phyloP scores from a whole-genome alignment of 2,797 vertebrate species.

The Scolopax bukidnonensis region DNA sequence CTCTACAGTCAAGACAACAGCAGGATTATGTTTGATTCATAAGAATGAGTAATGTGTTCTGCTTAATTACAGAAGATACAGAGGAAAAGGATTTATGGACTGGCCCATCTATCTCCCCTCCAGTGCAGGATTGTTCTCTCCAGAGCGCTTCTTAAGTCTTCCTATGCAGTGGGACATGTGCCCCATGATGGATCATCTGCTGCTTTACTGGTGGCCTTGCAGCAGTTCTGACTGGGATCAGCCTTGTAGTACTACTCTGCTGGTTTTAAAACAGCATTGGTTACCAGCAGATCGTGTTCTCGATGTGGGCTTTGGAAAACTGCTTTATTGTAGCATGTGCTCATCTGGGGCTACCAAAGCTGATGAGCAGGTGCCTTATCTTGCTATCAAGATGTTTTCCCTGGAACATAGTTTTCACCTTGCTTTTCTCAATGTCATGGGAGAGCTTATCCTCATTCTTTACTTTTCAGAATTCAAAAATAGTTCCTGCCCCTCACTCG shows the following conservation, averaged over 20 bases:
- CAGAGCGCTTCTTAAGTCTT: neutral
- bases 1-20: slow-evolving; percentile 19
- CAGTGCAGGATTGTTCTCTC: neutral
- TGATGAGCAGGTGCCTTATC: neutral
- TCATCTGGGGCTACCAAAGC: neutral
- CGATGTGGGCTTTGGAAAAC: neutral
- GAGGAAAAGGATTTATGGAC: slow-evolving; percentile 5
- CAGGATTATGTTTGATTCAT: slow-evolving; percentile 45
- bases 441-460: neutral
- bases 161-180: neutral
- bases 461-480: neutral
- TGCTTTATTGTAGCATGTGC: neutral
- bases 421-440: neutral
- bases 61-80: slow-evolving; percentile 38
- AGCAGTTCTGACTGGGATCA: neutral
- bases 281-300: neutral
- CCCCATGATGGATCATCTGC: neutral
- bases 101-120: neutral
- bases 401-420: neutral
- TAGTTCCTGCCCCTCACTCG: neutral
- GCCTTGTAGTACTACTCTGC: neutral
- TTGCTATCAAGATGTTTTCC: neutral
- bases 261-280: neutral
- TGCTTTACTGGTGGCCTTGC: neutral
- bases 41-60: slow-evolving; percentile 35